These are phyloP conservation scores for Aphrophora alni DNA, from an alignment of 2,888 invertebrate species.

Conservation along the genomic window DNA sequence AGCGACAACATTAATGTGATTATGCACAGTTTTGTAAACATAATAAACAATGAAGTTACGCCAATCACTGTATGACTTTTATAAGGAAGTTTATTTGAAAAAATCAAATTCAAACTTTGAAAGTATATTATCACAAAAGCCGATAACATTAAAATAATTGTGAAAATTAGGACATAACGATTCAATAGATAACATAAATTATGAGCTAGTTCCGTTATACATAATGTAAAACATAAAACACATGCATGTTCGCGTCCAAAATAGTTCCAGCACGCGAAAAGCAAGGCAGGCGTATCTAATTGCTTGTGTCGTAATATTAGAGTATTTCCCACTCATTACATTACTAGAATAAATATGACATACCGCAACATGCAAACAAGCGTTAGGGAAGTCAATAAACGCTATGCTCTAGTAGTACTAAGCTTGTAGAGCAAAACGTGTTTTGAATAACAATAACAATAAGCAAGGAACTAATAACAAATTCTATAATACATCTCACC, in stretches of 20 bases:
- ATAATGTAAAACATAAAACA: neutral
- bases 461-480: too few relatives aligned
- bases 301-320: neutral
- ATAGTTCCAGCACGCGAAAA: neutral
- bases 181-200: neutral
- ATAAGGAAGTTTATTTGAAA: too few relatives aligned
- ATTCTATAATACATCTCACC: too few relatives aligned
- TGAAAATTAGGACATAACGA: neutral
- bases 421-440: neutral
- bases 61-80: too few relatives aligned
- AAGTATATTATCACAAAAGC: too few relatives aligned
- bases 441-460: neutral
- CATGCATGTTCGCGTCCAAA: too few relatives aligned
- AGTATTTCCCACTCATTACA: neutral
- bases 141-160: too few relatives aligned
- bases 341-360: neutral
- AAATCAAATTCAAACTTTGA: too few relatives aligned
- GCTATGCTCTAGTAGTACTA: neutral
- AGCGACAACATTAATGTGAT: too few relatives aligned
- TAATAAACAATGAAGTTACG: too few relatives aligned
- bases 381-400: neutral
- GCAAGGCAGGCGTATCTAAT: neutral
- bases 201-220: neutral
- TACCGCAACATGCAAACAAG: neutral
- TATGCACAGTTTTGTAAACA: too few relatives aligned